Conservation (phyloP, 2,888 invertebrate genomes). For the Helobdella robusta region DNA sequence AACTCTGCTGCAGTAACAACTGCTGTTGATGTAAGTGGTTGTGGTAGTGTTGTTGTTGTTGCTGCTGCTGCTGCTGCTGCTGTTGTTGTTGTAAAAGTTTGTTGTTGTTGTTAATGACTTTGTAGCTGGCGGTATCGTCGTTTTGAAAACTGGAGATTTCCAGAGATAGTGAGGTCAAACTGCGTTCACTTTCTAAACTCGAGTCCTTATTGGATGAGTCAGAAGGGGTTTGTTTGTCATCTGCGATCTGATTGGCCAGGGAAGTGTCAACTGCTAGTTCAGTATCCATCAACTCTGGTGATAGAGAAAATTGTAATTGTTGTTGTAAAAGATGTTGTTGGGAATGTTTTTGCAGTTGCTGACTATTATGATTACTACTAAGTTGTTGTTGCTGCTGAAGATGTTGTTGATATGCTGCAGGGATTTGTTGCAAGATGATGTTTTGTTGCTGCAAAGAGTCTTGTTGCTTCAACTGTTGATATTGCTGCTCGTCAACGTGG, state of each 20-base stretch:
- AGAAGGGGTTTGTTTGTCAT: neutral
- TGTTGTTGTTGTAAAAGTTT: slow-evolving; percentile 26
- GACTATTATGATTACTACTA: no score
- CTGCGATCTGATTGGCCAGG: neutral
- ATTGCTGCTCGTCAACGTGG: no score
- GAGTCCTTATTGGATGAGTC: neutral
- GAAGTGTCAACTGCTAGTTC: no score
- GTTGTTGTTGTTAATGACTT: neutral
- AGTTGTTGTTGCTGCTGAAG: no score
- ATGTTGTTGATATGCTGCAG: no score
- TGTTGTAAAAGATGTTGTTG: neutral
- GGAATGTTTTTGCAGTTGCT: neutral
- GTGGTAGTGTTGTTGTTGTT: neutral
- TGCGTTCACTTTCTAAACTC: no score
- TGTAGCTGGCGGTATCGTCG: neutral
- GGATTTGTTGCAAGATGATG: no score
- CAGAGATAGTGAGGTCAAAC: no score
- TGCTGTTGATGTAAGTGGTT: neutral
- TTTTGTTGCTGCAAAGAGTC: no score
- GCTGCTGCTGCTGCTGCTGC: neutral
- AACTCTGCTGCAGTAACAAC: slow-evolving; percentile 15
- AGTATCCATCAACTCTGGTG: no score
- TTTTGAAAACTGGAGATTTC: slow-evolving; percentile 6
- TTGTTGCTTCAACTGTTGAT: no score
- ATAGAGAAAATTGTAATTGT: neutral